Conservation (phyloP, 2,113 vertebrate genomes). For the Clarias batrachus region DNA sequence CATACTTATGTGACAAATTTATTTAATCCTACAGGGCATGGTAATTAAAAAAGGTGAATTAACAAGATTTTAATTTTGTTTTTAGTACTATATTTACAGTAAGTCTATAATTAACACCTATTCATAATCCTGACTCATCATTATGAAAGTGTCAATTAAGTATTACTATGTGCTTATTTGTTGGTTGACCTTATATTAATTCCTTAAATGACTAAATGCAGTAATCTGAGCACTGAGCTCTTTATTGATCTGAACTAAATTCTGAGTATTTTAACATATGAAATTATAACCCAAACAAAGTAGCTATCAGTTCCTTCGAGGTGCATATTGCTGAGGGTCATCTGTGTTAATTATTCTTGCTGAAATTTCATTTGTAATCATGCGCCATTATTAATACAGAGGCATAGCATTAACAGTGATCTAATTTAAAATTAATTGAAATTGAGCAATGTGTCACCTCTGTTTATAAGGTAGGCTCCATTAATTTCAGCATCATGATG, state of each 20-base stretch:
- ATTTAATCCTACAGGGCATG: background rate
- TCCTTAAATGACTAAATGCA: background rate
- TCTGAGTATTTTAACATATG: background rate
- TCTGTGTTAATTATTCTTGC: slow-evolving; percentile 13
- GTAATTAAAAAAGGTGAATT: background rate
- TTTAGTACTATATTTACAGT: background rate
- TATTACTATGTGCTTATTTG: background rate
- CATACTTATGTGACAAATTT: background rate
- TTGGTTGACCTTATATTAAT: background rate
- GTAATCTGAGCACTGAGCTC: background rate
- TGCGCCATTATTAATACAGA: slow-evolving; percentile 6
- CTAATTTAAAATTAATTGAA: slow-evolving; percentile 18
- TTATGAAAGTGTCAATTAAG: background rate
- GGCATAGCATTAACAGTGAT: background rate
- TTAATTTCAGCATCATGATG: background rate
- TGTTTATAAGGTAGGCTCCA: background rate
- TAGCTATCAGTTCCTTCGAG: background rate
- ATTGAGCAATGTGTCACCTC: background rate
- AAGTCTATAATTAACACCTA: background rate
- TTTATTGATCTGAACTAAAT: background rate
- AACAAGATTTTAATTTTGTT: background rate
- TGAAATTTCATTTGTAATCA: slow-evolving; percentile 4
- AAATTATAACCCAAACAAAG: background rate
- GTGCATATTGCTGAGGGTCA: background rate
- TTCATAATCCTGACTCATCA: background rate